Evolutionary conservation across 2,113 vertebrate species (phyloP).

Genomic region (Pseudorectes ferrugineus): DNA sequence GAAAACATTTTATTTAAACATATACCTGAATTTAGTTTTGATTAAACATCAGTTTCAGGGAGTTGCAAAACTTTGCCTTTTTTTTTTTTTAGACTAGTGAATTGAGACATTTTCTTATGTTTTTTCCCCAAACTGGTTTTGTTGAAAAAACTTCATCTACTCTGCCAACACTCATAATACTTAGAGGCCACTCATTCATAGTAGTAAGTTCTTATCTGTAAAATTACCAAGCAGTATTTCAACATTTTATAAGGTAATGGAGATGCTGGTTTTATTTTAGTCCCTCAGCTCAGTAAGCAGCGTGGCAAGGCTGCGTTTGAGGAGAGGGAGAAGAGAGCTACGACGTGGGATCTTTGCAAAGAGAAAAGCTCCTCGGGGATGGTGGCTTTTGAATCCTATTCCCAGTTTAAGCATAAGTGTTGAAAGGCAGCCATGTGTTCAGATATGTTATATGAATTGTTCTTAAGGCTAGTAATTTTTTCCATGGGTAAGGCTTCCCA

Average conservation of each 20-base stretch:
- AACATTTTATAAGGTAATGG: background rate
- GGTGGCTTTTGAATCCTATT: slow-evolving; percentile 26
- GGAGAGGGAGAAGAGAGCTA: background rate
- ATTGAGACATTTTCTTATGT: background rate
- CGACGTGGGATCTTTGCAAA: background rate
- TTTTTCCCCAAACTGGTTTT: background rate
- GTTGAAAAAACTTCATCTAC: background rate
- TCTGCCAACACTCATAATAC: background rate
- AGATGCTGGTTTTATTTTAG: background rate
- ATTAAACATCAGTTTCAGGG: background rate
- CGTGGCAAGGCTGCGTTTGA: rapidly evolving
- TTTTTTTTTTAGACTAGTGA: background rate
- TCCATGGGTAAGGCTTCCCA: slow-evolving; percentile 33
- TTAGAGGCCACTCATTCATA: background rate
- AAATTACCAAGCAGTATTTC: background rate
- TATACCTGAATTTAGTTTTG: background rate
- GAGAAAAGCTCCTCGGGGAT: background rate
- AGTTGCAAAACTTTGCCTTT: background rate
- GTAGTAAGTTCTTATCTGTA: background rate
- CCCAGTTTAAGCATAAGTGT: slow-evolving; percentile 28
- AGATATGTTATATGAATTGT: slow-evolving; percentile 51
- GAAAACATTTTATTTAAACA: background rate
- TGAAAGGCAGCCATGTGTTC: slow-evolving; percentile 66
- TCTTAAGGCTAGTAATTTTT: slow-evolving; percentile 55
- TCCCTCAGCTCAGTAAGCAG: background rate